Evolutionary conservation across 2,797 vertebrate species (phyloP).

Genomic region (Cyclopterus lumpus): DNA sequence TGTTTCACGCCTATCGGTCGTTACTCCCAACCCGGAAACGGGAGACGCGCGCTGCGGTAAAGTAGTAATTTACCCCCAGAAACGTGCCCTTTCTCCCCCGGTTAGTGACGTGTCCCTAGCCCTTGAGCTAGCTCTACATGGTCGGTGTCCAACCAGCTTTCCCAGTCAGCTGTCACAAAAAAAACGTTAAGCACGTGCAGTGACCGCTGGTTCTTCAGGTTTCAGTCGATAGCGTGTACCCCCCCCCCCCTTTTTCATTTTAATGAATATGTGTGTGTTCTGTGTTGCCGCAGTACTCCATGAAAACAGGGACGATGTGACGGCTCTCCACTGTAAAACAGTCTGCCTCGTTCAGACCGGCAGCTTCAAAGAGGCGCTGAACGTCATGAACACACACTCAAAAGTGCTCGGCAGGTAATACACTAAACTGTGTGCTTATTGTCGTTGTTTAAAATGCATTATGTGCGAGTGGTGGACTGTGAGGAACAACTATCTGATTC

Average conservation of each 20-base stretch:
- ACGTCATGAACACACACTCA: conserved; percentile 92
- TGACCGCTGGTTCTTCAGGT: neutral
- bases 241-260: neutral
- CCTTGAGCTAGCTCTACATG: conserved; percentile 31
- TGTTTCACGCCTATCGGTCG: rapidly evolving
- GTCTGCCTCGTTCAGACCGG: conserved; percentile 96
- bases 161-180: neutral
- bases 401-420: conserved; percentile 91
- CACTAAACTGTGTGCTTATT: neutral
- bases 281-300: conserved; percentile 87
- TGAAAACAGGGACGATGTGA: conserved; percentile 92
- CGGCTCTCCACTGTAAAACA: conserved; percentile 94
- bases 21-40: neutral
- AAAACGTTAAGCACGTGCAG: neutral
- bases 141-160: neutral
- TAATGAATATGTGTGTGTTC: neutral
- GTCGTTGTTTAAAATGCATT: neutral
- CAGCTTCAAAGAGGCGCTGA: conserved; percentile 95
- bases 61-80: neutral
- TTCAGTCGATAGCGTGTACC: rapidly evolving
- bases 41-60: rapidly evolving
- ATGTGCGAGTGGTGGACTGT: neutral
- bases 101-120: conserved; percentile 82
- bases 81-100: neutral
- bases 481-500: neutral